phyloP scores from a whole-genome alignment of 2,888 invertebrate species.

The Dexiosoma caninum region DNA sequence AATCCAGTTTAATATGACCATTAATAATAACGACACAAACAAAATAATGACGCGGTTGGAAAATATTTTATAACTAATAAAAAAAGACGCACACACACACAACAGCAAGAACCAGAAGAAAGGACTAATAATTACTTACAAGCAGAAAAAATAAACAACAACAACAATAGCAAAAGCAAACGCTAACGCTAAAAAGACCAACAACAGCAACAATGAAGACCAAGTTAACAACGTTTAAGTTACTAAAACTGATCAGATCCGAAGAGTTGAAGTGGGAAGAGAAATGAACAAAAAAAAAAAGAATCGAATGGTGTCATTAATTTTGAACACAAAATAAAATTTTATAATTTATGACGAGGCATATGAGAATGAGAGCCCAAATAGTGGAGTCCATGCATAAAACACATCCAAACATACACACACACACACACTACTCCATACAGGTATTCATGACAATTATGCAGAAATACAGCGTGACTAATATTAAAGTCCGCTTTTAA shows the following conservation, averaged over 20 bases:
- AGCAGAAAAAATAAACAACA: constrained; percentile 37
- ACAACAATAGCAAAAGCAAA: constrained; percentile 52
- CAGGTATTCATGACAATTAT: neutral
- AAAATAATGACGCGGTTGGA: constrained; percentile 60
- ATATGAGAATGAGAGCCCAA: constrained; percentile 58
- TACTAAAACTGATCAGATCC: constrained; percentile 29
- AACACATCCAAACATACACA: neutral
- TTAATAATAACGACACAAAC: constrained; percentile 69
- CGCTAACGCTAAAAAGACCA: constrained; percentile 49
- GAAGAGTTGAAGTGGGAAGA: neutral
- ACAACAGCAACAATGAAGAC: constrained; percentile 45
- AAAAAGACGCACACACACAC: constrained; percentile 1
- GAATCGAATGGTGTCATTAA: constrained; percentile 71
- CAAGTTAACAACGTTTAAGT: constrained; percentile 56
- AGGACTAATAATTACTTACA: constrained; percentile 57
- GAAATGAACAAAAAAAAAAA: neutral
- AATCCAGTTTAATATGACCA: constrained; percentile 70
- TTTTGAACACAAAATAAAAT: constrained; percentile 74
- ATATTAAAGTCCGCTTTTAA: no score
- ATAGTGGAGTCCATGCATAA: neutral
- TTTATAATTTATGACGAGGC: constrained; percentile 75
- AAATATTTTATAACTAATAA: neutral
- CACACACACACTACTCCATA: neutral
- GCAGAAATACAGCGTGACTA: neutral
- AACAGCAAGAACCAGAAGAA: constrained; percentile 30